Percentiles rank a stretch among this genome's conserved stretches.
Evolutionary conservation across 2,888 invertebrate species (phyloP).

Genomic region (Xestia rhomboidea): DNA sequence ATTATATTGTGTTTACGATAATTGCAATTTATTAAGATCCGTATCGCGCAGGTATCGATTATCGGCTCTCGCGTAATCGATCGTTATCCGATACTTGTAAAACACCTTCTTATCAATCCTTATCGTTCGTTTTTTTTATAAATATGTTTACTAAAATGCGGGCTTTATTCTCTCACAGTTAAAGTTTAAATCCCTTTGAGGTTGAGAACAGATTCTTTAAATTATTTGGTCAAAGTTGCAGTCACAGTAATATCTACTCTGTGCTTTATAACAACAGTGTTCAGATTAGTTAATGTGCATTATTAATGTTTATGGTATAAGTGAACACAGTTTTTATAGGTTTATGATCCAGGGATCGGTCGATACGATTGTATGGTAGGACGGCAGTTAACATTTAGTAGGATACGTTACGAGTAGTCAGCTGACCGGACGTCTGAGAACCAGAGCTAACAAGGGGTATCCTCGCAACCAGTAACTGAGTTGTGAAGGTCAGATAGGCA

Average conservation of each 20-base stretch:
- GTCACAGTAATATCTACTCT: constrained; percentile 18
- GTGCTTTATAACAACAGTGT: not conserved
- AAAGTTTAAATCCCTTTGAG: constrained; percentile 12
- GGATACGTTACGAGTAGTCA: not conserved
- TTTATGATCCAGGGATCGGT: constrained; percentile 39
- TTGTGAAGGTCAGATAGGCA: not conserved
- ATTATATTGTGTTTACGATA: constrained; percentile 60
- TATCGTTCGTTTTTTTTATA: constrained; percentile 55
- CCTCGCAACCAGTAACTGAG: not conserved
- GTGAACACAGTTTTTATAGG: constrained; percentile 14
- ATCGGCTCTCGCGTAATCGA: constrained; percentile 70
- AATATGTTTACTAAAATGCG: not conserved
- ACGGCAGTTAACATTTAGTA: not conserved
- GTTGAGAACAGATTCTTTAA: not conserved
- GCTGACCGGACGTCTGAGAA: not conserved
- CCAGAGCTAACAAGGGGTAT: not conserved
- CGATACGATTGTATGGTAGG: constrained; percentile 7
- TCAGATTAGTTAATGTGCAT: not conserved
- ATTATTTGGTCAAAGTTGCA: not conserved
- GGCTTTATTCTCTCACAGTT: not conserved
- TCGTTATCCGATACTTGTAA: constrained; percentile 73
- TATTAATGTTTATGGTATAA: constrained; percentile 2
- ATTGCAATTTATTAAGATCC: constrained; percentile 64
- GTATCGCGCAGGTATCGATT: constrained; percentile 68
- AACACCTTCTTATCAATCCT: constrained; percentile 67